Base-by-base conservation (phyloP, 1,140 invertebrate species). In the Scylla paramamosain region DNA sequence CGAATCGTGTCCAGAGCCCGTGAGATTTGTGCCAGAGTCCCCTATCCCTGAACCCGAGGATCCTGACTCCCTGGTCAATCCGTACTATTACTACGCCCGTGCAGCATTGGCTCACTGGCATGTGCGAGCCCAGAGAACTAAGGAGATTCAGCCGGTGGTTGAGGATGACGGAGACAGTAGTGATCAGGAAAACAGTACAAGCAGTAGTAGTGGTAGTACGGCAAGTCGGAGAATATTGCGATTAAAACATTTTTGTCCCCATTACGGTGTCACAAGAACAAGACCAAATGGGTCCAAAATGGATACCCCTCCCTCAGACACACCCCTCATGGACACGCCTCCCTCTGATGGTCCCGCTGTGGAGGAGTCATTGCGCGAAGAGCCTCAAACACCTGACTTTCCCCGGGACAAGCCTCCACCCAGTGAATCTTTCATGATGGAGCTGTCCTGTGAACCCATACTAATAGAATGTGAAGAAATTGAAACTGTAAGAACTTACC, bases 81-180 rank as follows among this genome's bases (percentile, higher is more conserved):
- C 96, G 8, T 96, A 96, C 94, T 96, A 95, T 92, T 95, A 95
- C 83, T 96, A 96, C 87, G 96, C 96, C 16, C 95, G 95, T 39
- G 93, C 96, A 14, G 96, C 96, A 8, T 67, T 96, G 25, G 96
- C 93, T 28, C 95, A 95, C 31, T 96, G 96, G 96, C 95, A 96
- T 67, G 91, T 88, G 32, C 94, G 94, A 28, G 94, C 94, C 52
- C 94, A 95, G 90, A 95, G 94, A 86, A 92, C 94, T 92, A 77
- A 95, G 91, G 91, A 91, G 29, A 77, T 48, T 10, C 48, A 32
- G 12, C 32, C 84, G 92, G 91, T 94, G 32, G 59, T 91, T 0
- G 93, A 95, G 84, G 95, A 59, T 39, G 93, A 94, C 45, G 95
- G 93, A 67, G 67, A 82, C 77, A 77, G 29, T 87, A 92, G 93